phyloP scores from a whole-genome alignment of 2,113 vertebrate species.

The Guaruba guarouba region DNA sequence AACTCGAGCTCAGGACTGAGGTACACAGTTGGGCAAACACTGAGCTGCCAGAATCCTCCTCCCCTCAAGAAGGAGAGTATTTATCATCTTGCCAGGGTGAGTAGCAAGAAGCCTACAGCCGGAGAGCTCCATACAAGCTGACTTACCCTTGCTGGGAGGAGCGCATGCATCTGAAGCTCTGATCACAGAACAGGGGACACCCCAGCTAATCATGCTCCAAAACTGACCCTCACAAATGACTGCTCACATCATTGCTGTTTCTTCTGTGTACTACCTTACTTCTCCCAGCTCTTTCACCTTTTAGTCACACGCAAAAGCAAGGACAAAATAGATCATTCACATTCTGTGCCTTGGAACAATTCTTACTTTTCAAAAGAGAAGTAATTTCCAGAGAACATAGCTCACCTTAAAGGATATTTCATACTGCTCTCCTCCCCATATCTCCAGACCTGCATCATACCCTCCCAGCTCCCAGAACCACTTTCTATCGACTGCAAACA shows the following conservation, averaged over 20 bases:
- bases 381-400: constrained; percentile 25
- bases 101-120: not conserved
- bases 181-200: not conserved
- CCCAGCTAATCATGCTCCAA: not conserved
- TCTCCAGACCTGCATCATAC: constrained; percentile 85
- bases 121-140: not conserved
- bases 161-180: not conserved
- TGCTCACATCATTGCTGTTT: not conserved
- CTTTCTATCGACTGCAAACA: constrained; percentile 95
- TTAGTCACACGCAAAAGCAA: not conserved
- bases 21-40: not conserved
- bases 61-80: not conserved
- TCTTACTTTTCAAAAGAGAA: constrained; percentile 32
- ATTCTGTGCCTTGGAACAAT: not conserved
- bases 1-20: not conserved
- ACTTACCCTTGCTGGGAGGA: not conserved
- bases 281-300: not conserved
- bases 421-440: constrained; percentile 88
- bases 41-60: not conserved
- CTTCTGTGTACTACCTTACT: not conserved
- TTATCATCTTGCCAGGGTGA: not conserved
- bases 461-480: constrained; percentile 93
- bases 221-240: constrained; percentile 1
- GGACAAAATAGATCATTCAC: constrained; percentile 15
- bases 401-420: constrained; percentile 90